Base-by-base conservation (phyloP, 2,113 vertebrate genomes). In the Clarias batrachus region DNA sequence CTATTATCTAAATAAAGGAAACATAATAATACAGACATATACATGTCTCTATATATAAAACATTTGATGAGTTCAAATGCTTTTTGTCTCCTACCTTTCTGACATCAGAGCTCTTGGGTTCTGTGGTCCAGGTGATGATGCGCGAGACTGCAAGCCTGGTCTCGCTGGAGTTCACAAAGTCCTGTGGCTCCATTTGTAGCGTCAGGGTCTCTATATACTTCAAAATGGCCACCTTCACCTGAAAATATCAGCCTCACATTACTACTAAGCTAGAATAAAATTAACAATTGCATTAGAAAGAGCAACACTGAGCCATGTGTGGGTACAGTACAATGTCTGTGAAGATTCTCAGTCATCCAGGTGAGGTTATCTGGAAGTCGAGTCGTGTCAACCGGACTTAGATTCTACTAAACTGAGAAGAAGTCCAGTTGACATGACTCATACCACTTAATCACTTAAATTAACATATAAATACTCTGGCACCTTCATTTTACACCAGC, bases 111-210 rank as follows among this genome's bases (percentile, higher is more conserved):
- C 97, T 99, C 93, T 99, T 99, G 73, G 97, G 97, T 92, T 99
- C 98, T 85, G 97, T 98, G 84, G 97, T 99, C 97, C 98, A 99
- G 41, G 97, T 98, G 92, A 99, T 99, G 91, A 99, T 97, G 71
- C 97, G 96, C 60, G 98, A 99, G 82, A 99, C 97, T 7, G 98
- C 97, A 89, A 99, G 93, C 60, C 97, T 96, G 33, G 98, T 99
- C 95, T 99, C 98, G 91, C 97, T 98, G 86, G 97, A 98, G 94
- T 99, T 99, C 87, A 97, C 95, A 92, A 99, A 99, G 91, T 99
- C 98, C 63, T 95, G 95, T 13, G 97, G 96, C 56, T 99, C 97
- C 98, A 99, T 99, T 91, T 99, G 97, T 77, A 97, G 94, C 0
- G 97, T 96, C 83, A 99, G 94, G 0, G 96, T 98, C 94, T 99